These are phyloP conservation scores for Odontomyia ornata DNA, from an alignment of 2,888 invertebrate species.

Conservation along the genomic window DNA sequence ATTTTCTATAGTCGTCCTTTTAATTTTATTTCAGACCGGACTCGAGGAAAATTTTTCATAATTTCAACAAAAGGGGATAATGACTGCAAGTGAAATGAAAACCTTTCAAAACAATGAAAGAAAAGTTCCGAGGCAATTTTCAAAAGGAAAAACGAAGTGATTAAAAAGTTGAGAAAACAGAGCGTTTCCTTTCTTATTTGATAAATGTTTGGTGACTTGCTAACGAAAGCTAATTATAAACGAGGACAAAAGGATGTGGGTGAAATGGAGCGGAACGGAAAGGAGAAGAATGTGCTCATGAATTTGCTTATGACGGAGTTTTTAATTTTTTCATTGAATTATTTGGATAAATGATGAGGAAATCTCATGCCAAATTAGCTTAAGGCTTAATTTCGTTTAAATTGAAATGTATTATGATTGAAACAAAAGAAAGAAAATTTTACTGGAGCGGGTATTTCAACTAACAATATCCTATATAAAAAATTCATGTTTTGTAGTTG, in stretches of 20 bases:
- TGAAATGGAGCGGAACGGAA: neutral
- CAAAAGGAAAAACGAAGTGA: conserved; percentile 16
- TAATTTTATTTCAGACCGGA: conserved; percentile 4
- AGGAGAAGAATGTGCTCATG: too few relatives aligned
- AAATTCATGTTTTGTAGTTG: too few relatives aligned
- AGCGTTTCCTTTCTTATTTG: conserved; percentile 20
- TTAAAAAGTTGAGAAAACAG: conserved; percentile 26
- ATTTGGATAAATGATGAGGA: too few relatives aligned
- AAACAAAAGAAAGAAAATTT: too few relatives aligned
- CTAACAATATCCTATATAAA: too few relatives aligned
- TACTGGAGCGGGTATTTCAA: too few relatives aligned
- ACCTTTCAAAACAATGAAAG: conserved; percentile 42
- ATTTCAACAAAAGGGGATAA: conserved; percentile 44
- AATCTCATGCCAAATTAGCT: too few relatives aligned
- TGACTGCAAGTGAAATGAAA: conserved; percentile 45
- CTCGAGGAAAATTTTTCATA: conserved; percentile 38
- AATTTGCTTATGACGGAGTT: too few relatives aligned
- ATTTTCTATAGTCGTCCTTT: conserved; percentile 23
- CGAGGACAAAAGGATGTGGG: conserved; percentile 9
- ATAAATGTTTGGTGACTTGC: conserved; percentile 41
- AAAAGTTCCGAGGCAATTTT: conserved; percentile 40
- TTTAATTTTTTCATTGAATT: too few relatives aligned
- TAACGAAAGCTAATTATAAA: conserved; percentile 36
- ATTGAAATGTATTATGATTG: too few relatives aligned
- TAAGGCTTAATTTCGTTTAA: too few relatives aligned